phyloP scores from a whole-genome alignment of 2,113 vertebrate genomes.

The Formicarius rufipectus region DNA sequence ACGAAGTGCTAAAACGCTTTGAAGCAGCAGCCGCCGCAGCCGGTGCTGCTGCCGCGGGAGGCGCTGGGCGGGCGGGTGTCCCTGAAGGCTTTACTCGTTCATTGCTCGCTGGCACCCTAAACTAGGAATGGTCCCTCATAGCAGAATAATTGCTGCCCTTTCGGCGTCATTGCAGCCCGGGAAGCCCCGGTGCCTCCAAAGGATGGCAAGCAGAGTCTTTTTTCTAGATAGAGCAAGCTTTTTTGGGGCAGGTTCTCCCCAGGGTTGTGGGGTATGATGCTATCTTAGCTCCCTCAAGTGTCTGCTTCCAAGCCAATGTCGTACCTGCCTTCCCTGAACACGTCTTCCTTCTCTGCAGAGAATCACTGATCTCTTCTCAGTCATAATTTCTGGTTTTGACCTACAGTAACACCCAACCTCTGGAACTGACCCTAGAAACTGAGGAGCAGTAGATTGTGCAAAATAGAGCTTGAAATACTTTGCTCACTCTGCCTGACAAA shows the following conservation, averaged over 20 bases:
- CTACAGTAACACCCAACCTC: not conserved
- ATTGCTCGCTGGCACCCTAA: not conserved
- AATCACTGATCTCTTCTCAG: not conserved
- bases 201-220: not conserved
- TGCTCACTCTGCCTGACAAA: not conserved
- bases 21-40: not conserved
- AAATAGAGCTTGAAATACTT: not conserved
- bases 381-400: not conserved
- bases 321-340: not conserved
- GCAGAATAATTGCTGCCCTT: not conserved
- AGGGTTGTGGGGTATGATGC: not conserved
- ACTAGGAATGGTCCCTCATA: no score
- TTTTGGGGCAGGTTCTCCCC: not conserved
- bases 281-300: not conserved
- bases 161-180: no score
- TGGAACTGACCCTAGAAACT: not conserved
- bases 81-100: not conserved
- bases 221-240: not conserved
- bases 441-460: not conserved
- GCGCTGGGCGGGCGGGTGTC: not conserved
- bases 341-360: not conserved
- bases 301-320: fast-evolving
- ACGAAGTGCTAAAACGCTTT: conserved; percentile 38
- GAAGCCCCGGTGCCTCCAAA: not conserved
- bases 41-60: not conserved